A percentile compares a stretch with the other conserved stretches of the same genome.
Conservation (phyloP, 2,113 vertebrate genomes). For the Capreolus pygargus region DNA sequence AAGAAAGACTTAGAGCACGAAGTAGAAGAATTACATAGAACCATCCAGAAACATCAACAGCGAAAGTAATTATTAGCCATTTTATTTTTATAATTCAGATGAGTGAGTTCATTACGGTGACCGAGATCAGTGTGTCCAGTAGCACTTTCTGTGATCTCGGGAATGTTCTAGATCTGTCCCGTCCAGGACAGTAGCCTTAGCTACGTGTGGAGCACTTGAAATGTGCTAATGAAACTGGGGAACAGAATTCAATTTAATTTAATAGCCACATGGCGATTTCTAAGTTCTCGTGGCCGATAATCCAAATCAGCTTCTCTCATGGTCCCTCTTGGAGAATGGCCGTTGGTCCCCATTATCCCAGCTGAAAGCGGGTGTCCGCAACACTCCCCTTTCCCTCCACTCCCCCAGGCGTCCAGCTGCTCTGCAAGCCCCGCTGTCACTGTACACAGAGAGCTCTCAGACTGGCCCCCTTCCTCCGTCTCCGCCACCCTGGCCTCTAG, state of each 20-base stretch:
- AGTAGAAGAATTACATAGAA: slow-evolving; percentile 78
- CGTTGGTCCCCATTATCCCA: neutral
- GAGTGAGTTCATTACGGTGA: neutral
- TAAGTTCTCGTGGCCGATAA: neutral
- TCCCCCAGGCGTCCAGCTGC: neutral
- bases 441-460: neutral
- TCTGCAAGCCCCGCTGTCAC: neutral
- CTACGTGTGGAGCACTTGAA: neutral
- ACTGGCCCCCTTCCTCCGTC: neutral
- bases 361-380: neutral
- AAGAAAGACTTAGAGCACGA: slow-evolving; percentile 80
- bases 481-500: neutral
- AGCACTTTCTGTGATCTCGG: neutral
- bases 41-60: slow-evolving; percentile 68
- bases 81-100: neutral
- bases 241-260: neutral
- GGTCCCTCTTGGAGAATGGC: neutral
- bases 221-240: neutral
- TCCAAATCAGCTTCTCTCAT: neutral
- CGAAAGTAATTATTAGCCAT: slow-evolving; percentile 77
- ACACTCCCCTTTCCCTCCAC: neutral
- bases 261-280: neutral
- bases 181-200: neutral
- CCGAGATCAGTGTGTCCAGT: neutral
- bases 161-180: neutral